These are phyloP conservation scores for Brachionus koreanus DNA, from an alignment of 1,140 invertebrate genomes.

Conservation along the genomic window DNA sequence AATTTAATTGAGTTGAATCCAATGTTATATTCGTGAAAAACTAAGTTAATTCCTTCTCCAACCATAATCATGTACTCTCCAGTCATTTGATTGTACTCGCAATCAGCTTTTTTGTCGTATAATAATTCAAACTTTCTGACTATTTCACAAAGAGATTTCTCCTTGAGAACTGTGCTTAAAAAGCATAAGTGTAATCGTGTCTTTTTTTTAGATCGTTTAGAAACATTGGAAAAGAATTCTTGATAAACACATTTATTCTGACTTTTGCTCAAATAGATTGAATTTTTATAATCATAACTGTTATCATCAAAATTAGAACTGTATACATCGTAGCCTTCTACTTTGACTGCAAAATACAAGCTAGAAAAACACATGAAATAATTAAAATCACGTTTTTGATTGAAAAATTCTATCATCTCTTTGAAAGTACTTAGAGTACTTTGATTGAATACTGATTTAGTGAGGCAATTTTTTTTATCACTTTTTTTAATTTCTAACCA, in stretches of 20 bases:
- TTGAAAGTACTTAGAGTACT: background rate
- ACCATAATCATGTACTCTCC: background rate
- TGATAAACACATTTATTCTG: background rate
- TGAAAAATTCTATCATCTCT: background rate
- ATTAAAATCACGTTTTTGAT: background rate
- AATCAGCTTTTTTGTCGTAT: background rate
- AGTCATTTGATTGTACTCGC: background rate
- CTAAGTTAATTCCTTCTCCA: background rate
- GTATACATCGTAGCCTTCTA: background rate
- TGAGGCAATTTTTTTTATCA: background rate
- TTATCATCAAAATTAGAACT: background rate
- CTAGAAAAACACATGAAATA: constrained; percentile 32
- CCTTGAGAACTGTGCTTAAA: background rate
- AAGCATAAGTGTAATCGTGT: background rate
- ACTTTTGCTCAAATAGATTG: background rate
- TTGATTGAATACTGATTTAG: background rate
- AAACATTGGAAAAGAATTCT: background rate
- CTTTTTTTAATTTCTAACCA: background rate
- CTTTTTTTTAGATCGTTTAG: background rate
- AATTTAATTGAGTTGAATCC: background rate
- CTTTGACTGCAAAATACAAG: constrained; percentile 9
- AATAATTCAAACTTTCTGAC: background rate
- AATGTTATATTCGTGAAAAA: background rate
- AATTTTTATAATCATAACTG: background rate
- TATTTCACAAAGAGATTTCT: background rate